Conservation (phyloP, 2,113 vertebrate species). For the Thunnus maccoyii region DNA sequence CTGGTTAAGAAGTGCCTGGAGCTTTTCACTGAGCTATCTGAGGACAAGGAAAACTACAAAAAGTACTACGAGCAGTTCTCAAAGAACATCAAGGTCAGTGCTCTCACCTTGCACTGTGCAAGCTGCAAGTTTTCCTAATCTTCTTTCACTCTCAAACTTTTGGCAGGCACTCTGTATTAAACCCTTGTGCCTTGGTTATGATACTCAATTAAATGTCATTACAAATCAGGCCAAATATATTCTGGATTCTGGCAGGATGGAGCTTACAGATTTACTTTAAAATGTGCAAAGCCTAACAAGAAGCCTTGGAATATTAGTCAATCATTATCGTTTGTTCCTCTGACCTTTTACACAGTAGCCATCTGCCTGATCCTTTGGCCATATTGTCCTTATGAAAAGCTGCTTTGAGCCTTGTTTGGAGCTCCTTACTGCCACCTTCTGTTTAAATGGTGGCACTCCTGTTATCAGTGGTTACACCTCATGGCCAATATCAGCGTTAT, state of each 20-base stretch:
- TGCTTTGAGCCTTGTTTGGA: constrained; percentile 28
- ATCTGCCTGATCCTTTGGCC: constrained; percentile 49
- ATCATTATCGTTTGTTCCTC: not conserved
- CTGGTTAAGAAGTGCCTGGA: constrained; percentile 98
- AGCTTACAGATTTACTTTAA: not conserved
- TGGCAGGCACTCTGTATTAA: not conserved
- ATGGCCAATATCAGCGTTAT: not conserved
- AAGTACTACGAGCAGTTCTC: constrained; percentile 98
- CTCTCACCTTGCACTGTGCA: not conserved
- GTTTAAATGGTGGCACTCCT: not conserved
- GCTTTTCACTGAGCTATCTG: constrained; percentile 93
- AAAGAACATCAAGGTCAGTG: constrained; percentile 95
- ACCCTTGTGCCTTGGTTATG: not conserved
- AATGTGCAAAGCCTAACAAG: not conserved
- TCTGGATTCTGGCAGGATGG: not conserved
- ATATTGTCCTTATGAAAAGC: constrained; percentile 52
- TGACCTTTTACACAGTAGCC: constrained; percentile 13
- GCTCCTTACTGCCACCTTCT: constrained; percentile 23
- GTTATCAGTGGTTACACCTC: not conserved
- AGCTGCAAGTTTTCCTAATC: not conserved
- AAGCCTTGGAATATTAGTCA: not conserved
- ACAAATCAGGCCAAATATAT: not conserved
- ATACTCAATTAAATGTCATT: not conserved
- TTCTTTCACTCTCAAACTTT: not conserved
- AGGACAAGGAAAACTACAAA: constrained; percentile 98